Conservation (phyloP, 2,888 invertebrate genomes). For the Hirtodrosophila alboralis region DNA sequence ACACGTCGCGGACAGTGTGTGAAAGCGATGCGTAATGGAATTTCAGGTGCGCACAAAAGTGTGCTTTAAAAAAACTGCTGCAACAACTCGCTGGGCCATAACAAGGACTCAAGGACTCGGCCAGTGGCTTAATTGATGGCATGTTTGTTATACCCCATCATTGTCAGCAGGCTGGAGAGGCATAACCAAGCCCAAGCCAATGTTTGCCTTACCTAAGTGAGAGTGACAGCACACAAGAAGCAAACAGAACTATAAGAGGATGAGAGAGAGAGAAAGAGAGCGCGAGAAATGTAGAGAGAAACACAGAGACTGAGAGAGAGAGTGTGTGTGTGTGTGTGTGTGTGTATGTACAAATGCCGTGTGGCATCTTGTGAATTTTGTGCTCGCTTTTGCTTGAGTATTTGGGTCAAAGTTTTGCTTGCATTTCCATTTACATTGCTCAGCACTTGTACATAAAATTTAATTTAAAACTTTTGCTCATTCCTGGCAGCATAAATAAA, state of each 20-base stretch:
- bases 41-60: slow-evolving; percentile 42
- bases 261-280: neutral
- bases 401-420: slow-evolving; percentile 72
- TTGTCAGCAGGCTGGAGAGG: slow-evolving; percentile 27
- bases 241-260: slow-evolving; percentile 18
- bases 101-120: slow-evolving; percentile 18
- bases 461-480: slow-evolving; percentile 70
- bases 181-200: slow-evolving; percentile 14
- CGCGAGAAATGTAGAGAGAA: neutral
- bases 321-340: neutral
- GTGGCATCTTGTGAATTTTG: slow-evolving; percentile 39
- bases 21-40: slow-evolving; percentile 43
- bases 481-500: slow-evolving; percentile 62
- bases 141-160: slow-evolving; percentile 41
- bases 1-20: slow-evolving; percentile 30
- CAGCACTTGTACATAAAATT: slow-evolving; percentile 59
- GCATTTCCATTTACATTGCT: slow-evolving; percentile 57
- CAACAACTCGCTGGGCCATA: slow-evolving; percentile 1
- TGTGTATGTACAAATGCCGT: slow-evolving; percentile 9
- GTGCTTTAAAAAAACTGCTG: slow-evolving; percentile 21
- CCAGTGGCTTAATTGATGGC: slow-evolving; percentile 52
- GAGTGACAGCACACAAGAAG: slow-evolving; percentile 38
- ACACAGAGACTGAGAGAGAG: neutral
- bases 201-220: slow-evolving; percentile 50
- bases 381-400: slow-evolving; percentile 38